phyloP scores from a whole-genome alignment of 2,113 vertebrate species.

The Odontophorus gujanensis region DNA sequence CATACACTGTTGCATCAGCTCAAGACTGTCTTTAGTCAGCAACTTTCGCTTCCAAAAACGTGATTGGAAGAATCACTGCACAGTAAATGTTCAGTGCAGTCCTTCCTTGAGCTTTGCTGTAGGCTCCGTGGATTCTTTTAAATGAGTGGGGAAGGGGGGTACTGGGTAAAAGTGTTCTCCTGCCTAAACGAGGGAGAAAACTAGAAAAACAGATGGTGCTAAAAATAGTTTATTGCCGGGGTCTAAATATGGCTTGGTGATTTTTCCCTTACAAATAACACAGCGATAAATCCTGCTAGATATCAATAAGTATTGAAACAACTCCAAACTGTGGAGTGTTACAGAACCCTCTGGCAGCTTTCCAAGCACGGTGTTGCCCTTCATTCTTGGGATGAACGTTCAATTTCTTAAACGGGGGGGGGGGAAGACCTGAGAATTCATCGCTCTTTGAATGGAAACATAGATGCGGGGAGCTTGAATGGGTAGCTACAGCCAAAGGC shows the following conservation, averaged over 20 bases:
- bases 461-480: conserved; percentile 62
- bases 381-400: conserved; percentile 68
- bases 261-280: conserved; percentile 56
- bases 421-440: conserved; percentile 69
- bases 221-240: conserved; percentile 65
- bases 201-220: conserved; percentile 69
- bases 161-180: neutral
- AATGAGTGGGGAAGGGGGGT: neutral
- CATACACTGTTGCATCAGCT: neutral
- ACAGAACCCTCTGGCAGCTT: conserved; percentile 53
- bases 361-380: conserved; percentile 55
- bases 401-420: conserved; percentile 61
- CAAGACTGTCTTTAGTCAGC: neutral
- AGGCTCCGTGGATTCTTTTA: neutral
- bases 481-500: conserved; percentile 62
- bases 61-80: neutral
- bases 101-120: neutral
- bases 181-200: conserved; percentile 41
- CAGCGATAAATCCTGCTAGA: conserved; percentile 49
- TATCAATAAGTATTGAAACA: conserved; percentile 65
- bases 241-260: conserved; percentile 42
- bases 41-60: neutral
- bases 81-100: neutral
- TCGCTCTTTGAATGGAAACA: conserved; percentile 65
- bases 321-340: conserved; percentile 38